These are phyloP conservation scores for Laticauda colubrina DNA, from an alignment of 2,113 vertebrate genomes.

Conservation along the genomic window DNA sequence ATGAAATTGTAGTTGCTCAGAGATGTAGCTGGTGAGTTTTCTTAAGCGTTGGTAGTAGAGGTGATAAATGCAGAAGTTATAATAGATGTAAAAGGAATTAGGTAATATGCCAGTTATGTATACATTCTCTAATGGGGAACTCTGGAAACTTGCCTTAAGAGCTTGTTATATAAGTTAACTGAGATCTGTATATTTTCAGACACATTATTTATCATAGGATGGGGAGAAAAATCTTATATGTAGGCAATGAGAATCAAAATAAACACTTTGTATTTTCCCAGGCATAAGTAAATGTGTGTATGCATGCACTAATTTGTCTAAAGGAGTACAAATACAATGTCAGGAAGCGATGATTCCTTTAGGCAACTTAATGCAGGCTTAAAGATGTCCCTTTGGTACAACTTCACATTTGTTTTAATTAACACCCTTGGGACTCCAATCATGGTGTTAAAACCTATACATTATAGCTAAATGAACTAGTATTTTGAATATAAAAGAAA, in stretches of 20 bases:
- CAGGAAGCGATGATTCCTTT: neutral
- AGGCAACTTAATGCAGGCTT: neutral
- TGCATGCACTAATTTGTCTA: neutral
- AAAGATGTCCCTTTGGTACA: neutral
- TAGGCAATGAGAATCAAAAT: neutral
- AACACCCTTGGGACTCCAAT: neutral
- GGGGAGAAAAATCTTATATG: neutral
- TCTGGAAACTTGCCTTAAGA: neutral
- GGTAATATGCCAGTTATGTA: neutral
- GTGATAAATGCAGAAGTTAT: neutral
- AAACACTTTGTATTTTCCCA: neutral
- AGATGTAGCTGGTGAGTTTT: neutral
- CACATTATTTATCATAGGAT: neutral
- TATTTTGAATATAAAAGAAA: rapidly evolving
- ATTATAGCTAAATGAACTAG: rapidly evolving
- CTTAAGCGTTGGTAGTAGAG: neutral
- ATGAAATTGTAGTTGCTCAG: neutral
- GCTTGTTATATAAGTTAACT: neutral
- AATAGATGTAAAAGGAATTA: neutral
- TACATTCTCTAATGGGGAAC: neutral
- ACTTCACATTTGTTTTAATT: neutral
- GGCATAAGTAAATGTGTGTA: neutral
- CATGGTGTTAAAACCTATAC: rapidly evolving
- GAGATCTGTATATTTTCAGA: neutral
- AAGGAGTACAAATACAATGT: neutral